Base-by-base conservation (phyloP, 2,888 invertebrate species). In the Lycaena phlaeas region DNA sequence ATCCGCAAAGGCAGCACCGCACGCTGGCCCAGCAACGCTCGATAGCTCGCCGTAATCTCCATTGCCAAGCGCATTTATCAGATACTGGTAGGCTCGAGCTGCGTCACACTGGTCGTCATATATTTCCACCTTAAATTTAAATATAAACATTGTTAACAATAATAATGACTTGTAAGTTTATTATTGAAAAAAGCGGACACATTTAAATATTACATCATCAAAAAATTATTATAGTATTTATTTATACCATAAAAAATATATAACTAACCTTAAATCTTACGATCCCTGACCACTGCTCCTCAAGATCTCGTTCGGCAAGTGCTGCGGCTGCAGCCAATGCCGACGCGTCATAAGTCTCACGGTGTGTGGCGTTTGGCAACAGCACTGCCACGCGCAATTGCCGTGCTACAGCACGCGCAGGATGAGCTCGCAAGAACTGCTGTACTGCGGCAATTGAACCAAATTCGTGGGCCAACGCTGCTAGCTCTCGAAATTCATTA, bases 21-120 rank as follows among this genome's bases (percentile, higher is more conserved):
- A 81, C 46, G 74, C 72, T 14, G 78, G 77, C 1, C 78, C 81
- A 27, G 64, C 71, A 43, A 71, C 62, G 10, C 64, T 76, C 27
- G 77, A 59, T 51, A 78, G 58, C 40, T 67, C 58, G 14, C 64
- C 66, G 55, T 65, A 78, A 51, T 77, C 77, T 9, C 56, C 56
- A 10, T 64, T 51, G 26, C 66, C 63, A n/a, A 68, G 61, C 15
- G 74, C 71, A 50, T 68, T 68, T 39, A 64, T 61, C 44, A 78
- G 53, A 46, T 69, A 69, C 46, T 68, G 67, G 51, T 72, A 70
- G 1, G 74, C 75, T 38, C 55, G 54, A 25, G 68, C 52, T 5
- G 72, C 69, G 30, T 67, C 60, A 49, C 81, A 79, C n/a, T 59
- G 64, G 47, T 66, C 69, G 53, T 75, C 73, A 39, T 61, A 56